A percentile compares a stretch with the other conserved stretches of the same genome.
These are phyloP conservation scores for Chironomus tentans DNA, from an alignment of 2,888 invertebrate genomes.

Conservation along the genomic window DNA sequence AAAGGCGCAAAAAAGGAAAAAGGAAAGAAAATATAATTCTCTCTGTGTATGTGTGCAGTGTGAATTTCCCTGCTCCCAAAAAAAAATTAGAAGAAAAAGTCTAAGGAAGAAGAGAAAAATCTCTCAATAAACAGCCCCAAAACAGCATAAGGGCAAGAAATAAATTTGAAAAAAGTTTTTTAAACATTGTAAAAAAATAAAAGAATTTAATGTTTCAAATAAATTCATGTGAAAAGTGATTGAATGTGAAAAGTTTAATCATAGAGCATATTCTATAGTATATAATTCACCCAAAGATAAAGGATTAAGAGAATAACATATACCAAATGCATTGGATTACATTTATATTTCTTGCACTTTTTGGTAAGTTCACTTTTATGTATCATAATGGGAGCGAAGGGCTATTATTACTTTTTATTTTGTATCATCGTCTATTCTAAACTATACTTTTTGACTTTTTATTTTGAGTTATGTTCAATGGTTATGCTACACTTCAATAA, in stretches of 20 bases:
- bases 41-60: constrained; percentile 11
- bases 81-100: background rate
- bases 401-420: too few species aligned
- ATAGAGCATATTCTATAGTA: background rate
- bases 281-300: constrained; percentile 17
- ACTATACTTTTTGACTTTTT: background rate
- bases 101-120: background rate
- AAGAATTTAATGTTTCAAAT: background rate
- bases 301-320: constrained; percentile 16
- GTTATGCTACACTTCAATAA: background rate
- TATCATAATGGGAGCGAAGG: too few species aligned
- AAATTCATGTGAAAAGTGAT: background rate
- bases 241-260: background rate
- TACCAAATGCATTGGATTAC: constrained; percentile 27
- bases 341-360: constrained; percentile 19
- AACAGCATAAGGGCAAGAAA: too few species aligned
- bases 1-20: constrained; percentile 20
- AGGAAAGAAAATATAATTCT: constrained; percentile 4
- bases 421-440: too few species aligned
- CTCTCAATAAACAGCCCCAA: too few species aligned
- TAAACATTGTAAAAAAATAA: too few species aligned
- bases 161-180: too few species aligned
- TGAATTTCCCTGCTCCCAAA: background rate
- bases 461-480: background rate
- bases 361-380: background rate